phyloP scores from a whole-genome alignment of 2,113 vertebrate genomes.

The Cardinalis cardinalis region DNA sequence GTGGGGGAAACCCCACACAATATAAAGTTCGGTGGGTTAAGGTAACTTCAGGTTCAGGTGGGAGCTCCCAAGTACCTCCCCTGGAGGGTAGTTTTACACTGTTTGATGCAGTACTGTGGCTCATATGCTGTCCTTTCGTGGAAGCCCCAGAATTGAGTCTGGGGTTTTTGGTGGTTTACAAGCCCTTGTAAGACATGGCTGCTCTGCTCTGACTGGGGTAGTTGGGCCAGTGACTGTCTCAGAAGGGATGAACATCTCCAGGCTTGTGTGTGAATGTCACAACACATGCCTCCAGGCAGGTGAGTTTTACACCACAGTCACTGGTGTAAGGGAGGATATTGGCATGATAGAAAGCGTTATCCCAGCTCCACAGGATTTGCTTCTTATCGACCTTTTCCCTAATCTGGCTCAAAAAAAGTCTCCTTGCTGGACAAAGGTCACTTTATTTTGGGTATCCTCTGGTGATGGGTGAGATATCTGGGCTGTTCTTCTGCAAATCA shows the following conservation, averaged over 20 bases:
- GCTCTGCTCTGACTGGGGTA: rapidly evolving
- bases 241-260: not conserved
- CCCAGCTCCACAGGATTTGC: not conserved
- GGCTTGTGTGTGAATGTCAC: too few relatives aligned
- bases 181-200: not conserved
- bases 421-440: rapidly evolving
- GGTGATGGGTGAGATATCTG: not conserved
- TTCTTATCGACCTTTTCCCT: not conserved
- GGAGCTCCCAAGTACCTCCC: not conserved
- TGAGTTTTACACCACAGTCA: rapidly evolving
- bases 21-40: not conserved
- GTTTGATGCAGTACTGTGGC: not conserved
- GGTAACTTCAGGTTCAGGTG: not conserved
- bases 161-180: not conserved
- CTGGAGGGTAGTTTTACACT: not conserved
- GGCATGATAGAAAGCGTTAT: not conserved
- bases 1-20: not conserved
- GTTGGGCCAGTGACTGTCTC: not conserved
- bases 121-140: not conserved
- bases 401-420: not conserved
- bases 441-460: not conserved
- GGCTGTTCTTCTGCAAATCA: not conserved
- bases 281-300: rapidly evolving
- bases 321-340: not conserved
- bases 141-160: not conserved